Evolutionary conservation across 2,113 vertebrate genomes (phyloP).

Genomic region (cat (Felis catus)): DNA sequence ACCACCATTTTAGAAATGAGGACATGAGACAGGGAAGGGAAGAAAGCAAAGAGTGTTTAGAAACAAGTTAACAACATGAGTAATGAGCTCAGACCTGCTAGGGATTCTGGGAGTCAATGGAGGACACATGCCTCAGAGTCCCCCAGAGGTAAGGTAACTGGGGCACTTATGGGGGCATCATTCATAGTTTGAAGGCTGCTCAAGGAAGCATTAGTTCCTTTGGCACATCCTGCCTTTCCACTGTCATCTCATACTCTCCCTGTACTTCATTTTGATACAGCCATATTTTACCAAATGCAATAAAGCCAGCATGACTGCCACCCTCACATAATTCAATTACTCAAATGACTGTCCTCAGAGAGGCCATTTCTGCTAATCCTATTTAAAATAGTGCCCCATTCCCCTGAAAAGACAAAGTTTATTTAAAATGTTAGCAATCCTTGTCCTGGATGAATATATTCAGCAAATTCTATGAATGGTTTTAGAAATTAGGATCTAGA

Average conservation of each 20-base stretch:
- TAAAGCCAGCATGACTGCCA: neutral
- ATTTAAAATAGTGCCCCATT: neutral
- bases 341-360: neutral
- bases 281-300: neutral
- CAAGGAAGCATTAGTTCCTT: neutral
- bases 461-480: neutral
- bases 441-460: neutral
- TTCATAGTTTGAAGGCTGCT: neutral
- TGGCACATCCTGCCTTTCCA: neutral
- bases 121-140: neutral
- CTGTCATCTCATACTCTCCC: neutral
- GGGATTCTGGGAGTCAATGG: neutral
- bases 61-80: neutral
- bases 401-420: neutral
- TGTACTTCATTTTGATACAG: neutral
- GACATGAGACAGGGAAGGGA: neutral
- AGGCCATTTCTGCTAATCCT: neutral
- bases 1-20: neutral
- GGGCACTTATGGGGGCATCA: neutral
- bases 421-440: neutral
- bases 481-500: constrained; percentile 27
- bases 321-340: neutral
- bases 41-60: neutral
- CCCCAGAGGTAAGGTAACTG: neutral
- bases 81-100: neutral